phyloP scores from a whole-genome alignment of 2,797 vertebrate genomes.

The Pogoniulus pusillus region DNA sequence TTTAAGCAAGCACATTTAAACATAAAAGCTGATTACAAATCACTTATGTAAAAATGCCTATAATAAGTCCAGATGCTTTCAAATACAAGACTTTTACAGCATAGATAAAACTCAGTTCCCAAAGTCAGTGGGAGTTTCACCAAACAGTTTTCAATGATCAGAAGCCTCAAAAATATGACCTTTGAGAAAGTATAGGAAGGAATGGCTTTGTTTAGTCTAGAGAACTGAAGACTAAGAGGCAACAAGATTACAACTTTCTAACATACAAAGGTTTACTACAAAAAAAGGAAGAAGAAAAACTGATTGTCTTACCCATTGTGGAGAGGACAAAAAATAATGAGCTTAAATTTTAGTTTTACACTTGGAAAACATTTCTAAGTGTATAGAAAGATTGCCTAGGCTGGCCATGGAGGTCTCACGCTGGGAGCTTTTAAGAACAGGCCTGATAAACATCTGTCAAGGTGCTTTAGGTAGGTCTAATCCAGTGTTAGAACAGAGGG shows the following conservation, averaged over 20 bases:
- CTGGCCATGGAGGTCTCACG: background rate
- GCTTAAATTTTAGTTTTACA: background rate
- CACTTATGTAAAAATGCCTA: background rate
- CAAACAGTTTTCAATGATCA: background rate
- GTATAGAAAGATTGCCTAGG: background rate
- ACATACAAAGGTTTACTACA: background rate
- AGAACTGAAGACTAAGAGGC: background rate
- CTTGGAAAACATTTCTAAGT: background rate
- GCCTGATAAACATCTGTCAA: background rate
- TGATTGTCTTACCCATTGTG: background rate
- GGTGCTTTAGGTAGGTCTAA: background rate
- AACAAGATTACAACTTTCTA: background rate
- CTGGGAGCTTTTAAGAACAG: background rate
- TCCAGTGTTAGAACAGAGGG: background rate
- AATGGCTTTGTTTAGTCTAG: background rate
- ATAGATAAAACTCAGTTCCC: background rate
- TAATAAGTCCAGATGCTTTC: background rate
- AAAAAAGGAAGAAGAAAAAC: slow-evolving; percentile 11
- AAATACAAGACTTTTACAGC: background rate
- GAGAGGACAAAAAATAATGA: slow-evolving; percentile 8
- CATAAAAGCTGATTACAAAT: background rate
- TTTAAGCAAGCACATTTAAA: background rate
- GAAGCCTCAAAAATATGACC: background rate
- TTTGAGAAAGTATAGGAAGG: background rate
- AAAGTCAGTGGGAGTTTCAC: background rate